Percentiles rank a stretch among this genome's conserved stretches.
These are phyloP conservation scores for Hyperoplus immaculatus DNA, from an alignment of 2,797 vertebrate species.

Conservation along the genomic window DNA sequence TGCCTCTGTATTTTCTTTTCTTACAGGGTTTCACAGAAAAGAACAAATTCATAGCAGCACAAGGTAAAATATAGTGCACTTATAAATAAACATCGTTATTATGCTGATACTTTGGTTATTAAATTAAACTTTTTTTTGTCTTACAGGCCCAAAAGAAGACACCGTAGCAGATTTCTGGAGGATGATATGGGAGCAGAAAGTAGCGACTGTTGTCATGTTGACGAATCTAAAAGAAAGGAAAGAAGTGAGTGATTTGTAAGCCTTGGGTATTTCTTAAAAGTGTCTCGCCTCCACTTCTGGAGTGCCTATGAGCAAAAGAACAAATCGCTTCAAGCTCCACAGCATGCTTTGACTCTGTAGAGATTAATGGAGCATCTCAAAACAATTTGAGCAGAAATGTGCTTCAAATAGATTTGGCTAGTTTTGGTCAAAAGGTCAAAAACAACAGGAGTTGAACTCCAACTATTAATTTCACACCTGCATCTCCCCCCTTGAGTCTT, in stretches of 20 bases:
- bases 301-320: background rate
- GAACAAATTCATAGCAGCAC: constrained; percentile 97
- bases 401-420: constrained; percentile 16
- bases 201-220: constrained; percentile 94
- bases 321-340: background rate
- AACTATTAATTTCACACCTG: constrained; percentile 27
- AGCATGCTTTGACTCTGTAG: background rate
- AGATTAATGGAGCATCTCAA: constrained; percentile 10
- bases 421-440: constrained; percentile 27
- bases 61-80: constrained; percentile 86
- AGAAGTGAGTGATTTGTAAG: constrained; percentile 85
- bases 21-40: constrained; percentile 95
- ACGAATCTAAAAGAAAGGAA: constrained; percentile 98
- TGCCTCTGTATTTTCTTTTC: constrained; percentile 3
- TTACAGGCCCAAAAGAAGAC: constrained; percentile 94
- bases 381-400: constrained; percentile 8
- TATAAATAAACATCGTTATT: background rate
- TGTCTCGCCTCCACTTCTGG: background rate
- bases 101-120: background rate
- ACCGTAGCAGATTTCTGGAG: constrained; percentile 96
- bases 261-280: background rate
- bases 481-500: constrained; percentile 9
- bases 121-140: background rate
- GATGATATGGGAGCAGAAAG: constrained; percentile 98
- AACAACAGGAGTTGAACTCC: background rate